Base-by-base conservation (phyloP, 23 tunicate genomes). In the Phallusia fumigata region DNA sequence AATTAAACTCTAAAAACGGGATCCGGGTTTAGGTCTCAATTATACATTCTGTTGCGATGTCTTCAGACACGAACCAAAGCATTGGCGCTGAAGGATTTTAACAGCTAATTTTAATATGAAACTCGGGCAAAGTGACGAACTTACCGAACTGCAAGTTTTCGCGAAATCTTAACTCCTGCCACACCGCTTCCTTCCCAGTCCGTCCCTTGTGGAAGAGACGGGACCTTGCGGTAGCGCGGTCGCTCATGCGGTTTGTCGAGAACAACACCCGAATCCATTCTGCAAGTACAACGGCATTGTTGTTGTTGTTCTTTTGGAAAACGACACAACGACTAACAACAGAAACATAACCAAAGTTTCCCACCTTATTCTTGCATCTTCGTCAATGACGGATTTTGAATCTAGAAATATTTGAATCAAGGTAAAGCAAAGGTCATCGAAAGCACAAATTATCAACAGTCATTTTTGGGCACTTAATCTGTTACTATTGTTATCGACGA, bases 211-310 rank as follows among this genome's bases (percentile, higher is more conserved):
- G 76, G 79, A 19, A 77, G 73, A 32, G 93, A 84, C 33, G 83
- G 80, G 0, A 72, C 19, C 15, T 84, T 79, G 47, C 85, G 82
- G 22, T 82, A 53, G 3, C 84, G 75, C 33, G 74, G 52, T 47
- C 75, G 75, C 51, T 90, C 82, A 5, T 3, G 18, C 11, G 76
- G 74, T 64, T 81, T 49, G 75, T 85, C 95, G 65, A 78, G 74
- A 0, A 84, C 82, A 11, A 90, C 81, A 0, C 95, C 95, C 31
- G 95, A 90, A 69, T 90, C 95, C 80, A 90, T 90, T 78, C 95
- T 90, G 75, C 34, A 5, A 58, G 16, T 58, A 24, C 26, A 13
- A 13, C 26, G 13, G 28, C 16, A 13, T 58, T 58, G 8, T 24
- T 1, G 28, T 58, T 13, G 16, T 6, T 3, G 10, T 40, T 3